Base-by-base conservation (phyloP, 2,113 vertebrate genomes). In the Lutjanus erythropterus region DNA sequence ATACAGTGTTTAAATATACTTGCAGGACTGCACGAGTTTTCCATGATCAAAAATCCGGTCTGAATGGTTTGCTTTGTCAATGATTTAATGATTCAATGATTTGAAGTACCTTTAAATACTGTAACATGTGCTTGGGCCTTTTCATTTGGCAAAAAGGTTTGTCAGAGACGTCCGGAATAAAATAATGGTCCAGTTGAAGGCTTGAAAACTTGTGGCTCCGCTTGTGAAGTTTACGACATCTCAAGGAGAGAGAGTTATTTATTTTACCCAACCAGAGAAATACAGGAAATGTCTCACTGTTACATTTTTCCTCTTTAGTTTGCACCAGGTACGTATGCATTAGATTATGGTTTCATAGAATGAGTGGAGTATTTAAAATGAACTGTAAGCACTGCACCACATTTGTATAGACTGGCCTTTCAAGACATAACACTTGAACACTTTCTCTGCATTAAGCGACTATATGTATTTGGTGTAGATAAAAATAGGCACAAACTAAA, bases 171-270 rank as follows among this genome's bases (percentile, higher is more conserved):
- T 85, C 81, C 50, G 16, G 8, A 31, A 33, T 71, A 68, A 73
- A 83, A 86, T 68, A 89, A 86, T 46, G 78, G 53, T 55, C 65
- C 69, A 41, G 59, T 75, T 86, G 72, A 88, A 80, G 58, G 31
- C 68, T 31, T 41, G 42, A 81, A 78, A 79, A 62, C 66, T n/a
- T 67, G 81, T 75, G 65, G 75, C 71, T 89, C 35, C 14, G 6
- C 62, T 75, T 70, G 62, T 72, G 81, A 81, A 53, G 52, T 90
- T 91, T 88, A 92, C 49, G 33, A 85, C 85, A 72, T 86, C 75
- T 78, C 14, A 0, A 77, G 37, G 41, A 47, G 42, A 72, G 50
- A 50, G 42, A 60, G 14, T 75, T 81, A 85, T 90, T 88, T 86
- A 81, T 86, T 87, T 85, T 78, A 80, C 77, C 68, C n/a, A 23